Evolutionary conservation across 2,797 vertebrate genomes (phyloP), one percentile per base, ranked within the genome.

Genomic region (Anabas testudineus): DNA sequence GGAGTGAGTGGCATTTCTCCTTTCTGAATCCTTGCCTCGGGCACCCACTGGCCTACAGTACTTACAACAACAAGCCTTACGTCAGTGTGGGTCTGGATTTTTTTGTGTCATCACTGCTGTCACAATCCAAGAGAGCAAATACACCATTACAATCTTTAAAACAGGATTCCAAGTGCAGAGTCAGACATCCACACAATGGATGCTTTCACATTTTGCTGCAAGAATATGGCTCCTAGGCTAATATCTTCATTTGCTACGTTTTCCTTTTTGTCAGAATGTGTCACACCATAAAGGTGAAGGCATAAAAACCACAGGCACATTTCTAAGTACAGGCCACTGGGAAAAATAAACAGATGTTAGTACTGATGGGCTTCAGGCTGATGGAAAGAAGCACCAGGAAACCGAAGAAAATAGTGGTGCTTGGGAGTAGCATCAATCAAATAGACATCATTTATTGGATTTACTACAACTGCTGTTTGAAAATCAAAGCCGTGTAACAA

Each of bases 11-110:
- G 83, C 84, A 61, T 83, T 85, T 86, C 84, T 83, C 76, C 83
- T 86, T 47, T 71, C 76, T 62, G 83, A 86, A 87, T 81, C 76
- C 80, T 87, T 82, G 86, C 85, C 84, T 74, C 30, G 51, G 73
- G 83, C 76, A 14, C 57, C 52, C 58, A 8, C 63, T 54, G 68
- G 62, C 70, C 72, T 72, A 56, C 70, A 18, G 70, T 37, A 52
- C 63, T 80, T 60, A 61, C 78, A 72, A 57, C 78, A 72, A 57
- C 41, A 19, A 65, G 51, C 57, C 53, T 85, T 55, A 78, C 65
- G 71, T 87, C 81, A 80, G 45, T 60, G 53, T 45, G 71, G 32
- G 65, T 77, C 74, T 48, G 58, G 13, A 81, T 74, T 78, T 67
- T 82, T 76, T 26, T 71, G 19, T 49, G 81, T 72, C 77, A 82